Conservation (phyloP, 2,797 vertebrate species). For the Brachymystax lenok region DNA sequence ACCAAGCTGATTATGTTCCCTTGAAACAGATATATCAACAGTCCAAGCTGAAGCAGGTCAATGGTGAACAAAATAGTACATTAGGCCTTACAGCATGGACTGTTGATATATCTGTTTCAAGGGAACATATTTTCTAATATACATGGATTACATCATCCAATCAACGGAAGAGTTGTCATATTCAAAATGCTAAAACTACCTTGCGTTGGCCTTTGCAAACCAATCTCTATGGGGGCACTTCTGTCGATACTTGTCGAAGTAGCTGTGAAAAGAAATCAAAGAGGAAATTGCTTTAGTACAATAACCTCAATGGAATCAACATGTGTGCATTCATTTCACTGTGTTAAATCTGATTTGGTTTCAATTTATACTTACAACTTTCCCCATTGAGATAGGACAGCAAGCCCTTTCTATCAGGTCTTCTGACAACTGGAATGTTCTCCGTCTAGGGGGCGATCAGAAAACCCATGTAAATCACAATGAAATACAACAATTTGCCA, state of each 20-base stretch:
- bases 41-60: no score
- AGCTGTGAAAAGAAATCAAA: constrained; percentile 73
- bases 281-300: constrained; percentile 11
- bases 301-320: background rate
- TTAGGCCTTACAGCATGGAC: no score
- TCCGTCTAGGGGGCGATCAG: constrained; percentile 78
- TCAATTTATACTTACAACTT: constrained; percentile 85
- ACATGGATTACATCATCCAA: background rate
- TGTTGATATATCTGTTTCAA: background rate
- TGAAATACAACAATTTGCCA: background rate
- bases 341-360: no score
- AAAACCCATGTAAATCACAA: background rate
- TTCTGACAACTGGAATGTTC: constrained; percentile 96
- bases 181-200: constrained; percentile 66
- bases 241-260: constrained; percentile 98
- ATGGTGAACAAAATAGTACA: no score
- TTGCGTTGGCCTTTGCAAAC: constrained; percentile 94
- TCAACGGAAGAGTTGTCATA: no score
- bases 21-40: no score
- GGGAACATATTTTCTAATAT: background rate
- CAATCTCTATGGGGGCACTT: constrained; percentile 98
- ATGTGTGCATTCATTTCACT: background rate
- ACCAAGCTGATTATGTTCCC: no score
- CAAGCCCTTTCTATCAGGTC: constrained; percentile 97
- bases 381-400: constrained; percentile 97